phyloP scores from a whole-genome alignment of 2,888 invertebrate genomes.

The Diadromus collaris region DNA sequence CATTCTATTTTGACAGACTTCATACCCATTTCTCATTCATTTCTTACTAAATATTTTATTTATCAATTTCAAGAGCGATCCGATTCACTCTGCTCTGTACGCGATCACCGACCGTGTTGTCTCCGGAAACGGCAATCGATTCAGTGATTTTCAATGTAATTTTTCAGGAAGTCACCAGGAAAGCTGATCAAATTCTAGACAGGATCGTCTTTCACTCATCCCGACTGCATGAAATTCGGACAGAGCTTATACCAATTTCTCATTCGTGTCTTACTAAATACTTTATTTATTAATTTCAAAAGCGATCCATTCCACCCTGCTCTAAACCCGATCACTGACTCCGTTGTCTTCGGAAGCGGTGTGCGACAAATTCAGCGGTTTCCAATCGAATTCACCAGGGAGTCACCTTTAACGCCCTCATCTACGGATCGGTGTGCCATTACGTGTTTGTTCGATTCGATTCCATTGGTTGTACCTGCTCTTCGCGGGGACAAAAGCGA shows the following conservation, averaged over 20 bases:
- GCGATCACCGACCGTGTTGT: background rate
- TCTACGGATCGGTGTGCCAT: background rate
- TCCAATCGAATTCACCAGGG: slow-evolving; percentile 45
- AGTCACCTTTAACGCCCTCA: slow-evolving; percentile 37
- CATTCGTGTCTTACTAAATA: background rate
- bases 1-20: background rate
- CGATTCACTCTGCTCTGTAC: background rate
- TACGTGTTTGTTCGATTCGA: slow-evolving; percentile 38
- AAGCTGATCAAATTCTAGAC: background rate
- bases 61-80: background rate
- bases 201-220: too few relatives aligned
- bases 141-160: slow-evolving; percentile 42
- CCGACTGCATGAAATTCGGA: too few relatives aligned
- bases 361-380: slow-evolving; percentile 23
- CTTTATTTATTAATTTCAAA: background rate
- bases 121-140: slow-evolving; percentile 3
- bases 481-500: slow-evolving; percentile 46
- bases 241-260: background rate
- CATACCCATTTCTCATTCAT: background rate
- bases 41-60: background rate
- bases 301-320: background rate
- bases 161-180: slow-evolving; percentile 44
- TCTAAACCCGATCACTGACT: background rate
- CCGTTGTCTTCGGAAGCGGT: background rate
- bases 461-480: slow-evolving; percentile 11